Evolutionary conservation across 2,888 invertebrate species (phyloP), one percentile per base, ranked within the genome.

Genomic region (Mimas tiliae): DNA sequence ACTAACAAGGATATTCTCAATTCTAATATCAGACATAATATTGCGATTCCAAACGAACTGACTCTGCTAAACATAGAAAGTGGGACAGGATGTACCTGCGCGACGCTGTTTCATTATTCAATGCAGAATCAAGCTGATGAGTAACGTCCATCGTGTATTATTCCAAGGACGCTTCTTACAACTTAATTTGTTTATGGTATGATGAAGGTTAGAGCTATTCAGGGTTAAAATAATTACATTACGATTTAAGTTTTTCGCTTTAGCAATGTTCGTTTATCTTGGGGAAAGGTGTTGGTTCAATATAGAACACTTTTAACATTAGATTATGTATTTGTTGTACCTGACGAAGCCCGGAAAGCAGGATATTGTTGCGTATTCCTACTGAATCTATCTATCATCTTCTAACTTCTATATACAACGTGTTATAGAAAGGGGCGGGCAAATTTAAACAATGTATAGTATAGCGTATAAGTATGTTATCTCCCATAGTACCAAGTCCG

Each of bases 61-160:
- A 58, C 21, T 47, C 65, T 45, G 58, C 82, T 86, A 85, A 81
- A 81, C 78, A 84, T 86, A 88, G 85, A 85, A 87, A 83, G 80
- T 87, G 71, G 88, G 87, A 87, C 87, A 88, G 86, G 88, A 88
- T 87, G 81, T 78, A 68, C 68, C 70, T 63, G 38, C 65, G 68
- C 68, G 67, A 66, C 65, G 21, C 19, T 45, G 38, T 69, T 74
- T 71, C 72, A 67, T 64, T 71, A 78, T 80, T 74, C 78, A 34
- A 72, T 69, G 65, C 74, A 66, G 47, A 38, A 67, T 65, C 58
- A 48, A 63, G 62, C 42, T 42, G 64, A 70, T 75, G 77, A 77
- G 64, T 71, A 76, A 73, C 72, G 72, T 69, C 51, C 69, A 76
- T 27, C 19, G 55, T 6, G 74, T 70, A 67, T 67, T 69, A 68